phyloP scores from a whole-genome alignment of 2,113 vertebrate genomes.

The Stegostoma tigrinum region DNA sequence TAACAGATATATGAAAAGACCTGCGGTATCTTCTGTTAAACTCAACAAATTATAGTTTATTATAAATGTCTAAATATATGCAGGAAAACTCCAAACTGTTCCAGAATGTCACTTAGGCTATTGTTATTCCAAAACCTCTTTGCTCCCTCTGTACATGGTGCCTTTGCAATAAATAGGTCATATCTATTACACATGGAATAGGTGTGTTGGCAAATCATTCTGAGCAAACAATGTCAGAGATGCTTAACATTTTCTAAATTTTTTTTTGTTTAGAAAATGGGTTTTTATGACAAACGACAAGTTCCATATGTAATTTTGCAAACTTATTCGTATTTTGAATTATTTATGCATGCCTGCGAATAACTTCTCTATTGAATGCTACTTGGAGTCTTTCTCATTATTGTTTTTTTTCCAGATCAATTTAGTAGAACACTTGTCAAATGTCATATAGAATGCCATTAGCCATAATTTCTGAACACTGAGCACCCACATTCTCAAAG shows the following conservation, averaged over 20 bases:
- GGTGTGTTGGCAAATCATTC: conserved; percentile 79
- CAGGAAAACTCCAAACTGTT: conserved; percentile 81
- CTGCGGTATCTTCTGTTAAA: conserved; percentile 90
- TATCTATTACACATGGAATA: conserved; percentile 75
- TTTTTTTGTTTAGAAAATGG: neutral
- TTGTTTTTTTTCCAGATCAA: neutral
- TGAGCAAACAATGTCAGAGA: conserved; percentile 61
- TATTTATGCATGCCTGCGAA: neutral
- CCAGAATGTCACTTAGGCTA: conserved; percentile 75
- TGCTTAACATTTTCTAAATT: conserved; percentile 12
- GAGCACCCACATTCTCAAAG: conserved; percentile 3
- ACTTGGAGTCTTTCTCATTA: neutral
- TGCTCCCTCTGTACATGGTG: conserved; percentile 72
- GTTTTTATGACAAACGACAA: neutral
- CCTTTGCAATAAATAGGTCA: conserved; percentile 81
- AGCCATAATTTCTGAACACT: conserved; percentile 25
- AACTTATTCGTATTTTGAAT: conserved; percentile 3
- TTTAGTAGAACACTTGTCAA: conserved; percentile 24
- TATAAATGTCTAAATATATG: conserved; percentile 92
- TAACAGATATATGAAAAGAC: conserved; percentile 89
- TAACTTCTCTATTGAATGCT: neutral
- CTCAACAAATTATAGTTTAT: conserved; percentile 93
- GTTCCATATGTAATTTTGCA: neutral
- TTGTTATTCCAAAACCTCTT: conserved; percentile 75
- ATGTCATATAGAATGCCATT: conserved; percentile 2